A percentile compares a stretch with the other conserved stretches of the same genome.
phyloP scores from a whole-genome alignment of 37 sponge, comb jelly and placozoan genomes.

The Halisarca cf. caerulea region DNA sequence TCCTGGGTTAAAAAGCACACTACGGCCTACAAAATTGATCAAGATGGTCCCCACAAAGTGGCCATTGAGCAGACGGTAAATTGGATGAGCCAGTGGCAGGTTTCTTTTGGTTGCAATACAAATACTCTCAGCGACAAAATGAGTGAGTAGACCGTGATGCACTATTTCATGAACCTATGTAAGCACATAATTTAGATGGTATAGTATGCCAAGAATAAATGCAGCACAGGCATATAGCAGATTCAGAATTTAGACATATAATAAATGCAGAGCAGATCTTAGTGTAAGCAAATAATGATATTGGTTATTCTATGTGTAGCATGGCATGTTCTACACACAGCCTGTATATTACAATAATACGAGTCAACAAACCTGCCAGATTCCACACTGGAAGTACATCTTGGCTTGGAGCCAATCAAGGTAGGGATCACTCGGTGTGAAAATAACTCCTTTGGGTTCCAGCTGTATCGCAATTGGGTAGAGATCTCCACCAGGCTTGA shows the following conservation, averaged over 20 bases:
- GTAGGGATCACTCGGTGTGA: slow-evolving; percentile 61
- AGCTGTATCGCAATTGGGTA: slow-evolving; percentile 79
- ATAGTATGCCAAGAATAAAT: too few relatives aligned
- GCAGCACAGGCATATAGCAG: too few relatives aligned
- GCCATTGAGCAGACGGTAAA: slow-evolving; percentile 61
- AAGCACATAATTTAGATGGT: too few relatives aligned
- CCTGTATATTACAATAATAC: too few relatives aligned
- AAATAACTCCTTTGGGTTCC: slow-evolving; percentile 55
- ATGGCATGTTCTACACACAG: too few relatives aligned
- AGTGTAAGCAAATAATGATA: too few relatives aligned
- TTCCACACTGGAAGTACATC: slow-evolving; percentile 53
- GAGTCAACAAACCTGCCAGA: slow-evolving; percentile 68
- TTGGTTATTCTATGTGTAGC: too few relatives aligned
- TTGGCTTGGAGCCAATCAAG: slow-evolving; percentile 73
- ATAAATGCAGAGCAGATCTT: too few relatives aligned
- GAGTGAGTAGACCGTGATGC: slow-evolving; percentile 15
- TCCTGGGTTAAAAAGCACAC: slow-evolving; percentile 30
- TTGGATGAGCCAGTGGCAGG: slow-evolving; percentile 64
- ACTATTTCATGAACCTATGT: slow-evolving; percentile 56
- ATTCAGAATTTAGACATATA: too few relatives aligned
- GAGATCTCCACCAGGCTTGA: slow-evolving; percentile 22
- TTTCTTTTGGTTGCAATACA: slow-evolving; percentile 55
- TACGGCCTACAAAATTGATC: slow-evolving; percentile 46
- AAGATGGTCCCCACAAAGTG: slow-evolving; percentile 60
- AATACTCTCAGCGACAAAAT: slow-evolving; percentile 59